Conservation (phyloP, 2,797 vertebrate species). For the Bradypodion pumilum region DNA sequence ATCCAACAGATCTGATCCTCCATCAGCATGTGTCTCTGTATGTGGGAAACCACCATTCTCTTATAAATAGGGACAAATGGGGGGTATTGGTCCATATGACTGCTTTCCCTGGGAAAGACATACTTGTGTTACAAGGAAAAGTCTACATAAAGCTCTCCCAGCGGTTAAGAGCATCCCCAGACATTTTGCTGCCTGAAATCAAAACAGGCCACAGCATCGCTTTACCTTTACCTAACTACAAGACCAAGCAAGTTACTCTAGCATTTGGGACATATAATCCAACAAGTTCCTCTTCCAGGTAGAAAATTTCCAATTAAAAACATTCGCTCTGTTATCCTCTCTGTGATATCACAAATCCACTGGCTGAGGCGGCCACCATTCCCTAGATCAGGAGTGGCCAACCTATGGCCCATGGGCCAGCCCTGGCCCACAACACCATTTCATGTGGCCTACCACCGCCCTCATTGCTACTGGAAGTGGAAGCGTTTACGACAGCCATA, state of each 20-base stretch:
- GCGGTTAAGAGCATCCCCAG: background rate
- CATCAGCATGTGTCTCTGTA: background rate
- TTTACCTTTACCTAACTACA: background rate
- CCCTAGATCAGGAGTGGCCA: no score
- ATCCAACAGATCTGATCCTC: background rate
- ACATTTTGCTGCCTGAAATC: background rate
- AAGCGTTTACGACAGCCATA: no score
- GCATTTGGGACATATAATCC: background rate
- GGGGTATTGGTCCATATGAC: background rate
- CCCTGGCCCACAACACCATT: no score
- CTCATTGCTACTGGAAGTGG: no score
- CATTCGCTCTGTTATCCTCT: background rate
- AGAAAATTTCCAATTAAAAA: background rate
- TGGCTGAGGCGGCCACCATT: no score
- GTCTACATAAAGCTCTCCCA: background rate
- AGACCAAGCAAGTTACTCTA: background rate
- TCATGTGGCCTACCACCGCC: no score
- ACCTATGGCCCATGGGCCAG: no score
- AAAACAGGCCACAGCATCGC: background rate
- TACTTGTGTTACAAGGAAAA: background rate
- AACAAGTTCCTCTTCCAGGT: background rate
- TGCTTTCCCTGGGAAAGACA: background rate
- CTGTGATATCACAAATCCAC: no score
- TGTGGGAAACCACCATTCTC: background rate
- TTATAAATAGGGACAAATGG: background rate